Evolutionary conservation across 2,113 vertebrate species (phyloP).

Genomic region (Uria lomvia): DNA sequence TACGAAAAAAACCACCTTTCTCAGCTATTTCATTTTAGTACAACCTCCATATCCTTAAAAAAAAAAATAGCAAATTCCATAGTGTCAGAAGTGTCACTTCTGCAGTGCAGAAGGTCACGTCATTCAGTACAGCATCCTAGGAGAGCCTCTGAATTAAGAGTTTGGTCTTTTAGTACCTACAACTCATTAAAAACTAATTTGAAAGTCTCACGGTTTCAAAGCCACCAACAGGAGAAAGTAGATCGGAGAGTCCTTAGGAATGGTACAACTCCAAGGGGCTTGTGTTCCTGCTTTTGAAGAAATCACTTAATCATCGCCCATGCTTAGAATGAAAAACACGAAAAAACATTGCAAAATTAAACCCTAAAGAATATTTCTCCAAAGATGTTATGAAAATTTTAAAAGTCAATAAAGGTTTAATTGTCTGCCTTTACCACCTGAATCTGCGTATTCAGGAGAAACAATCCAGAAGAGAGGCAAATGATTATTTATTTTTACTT

Average conservation of each 20-base stretch:
- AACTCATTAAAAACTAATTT: slow-evolving; percentile 41
- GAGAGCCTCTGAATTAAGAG: slow-evolving; percentile 34
- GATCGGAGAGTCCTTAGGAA: background rate
- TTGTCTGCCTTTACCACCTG: background rate
- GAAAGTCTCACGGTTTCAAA: slow-evolving; percentile 24
- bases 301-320: background rate
- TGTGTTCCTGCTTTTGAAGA: background rate
- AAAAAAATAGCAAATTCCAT: background rate
- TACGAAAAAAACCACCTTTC: background rate
- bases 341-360: background rate
- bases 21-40: background rate
- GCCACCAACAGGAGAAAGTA: background rate
- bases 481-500: no score
- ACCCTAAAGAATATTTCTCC: background rate
- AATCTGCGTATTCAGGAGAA: background rate
- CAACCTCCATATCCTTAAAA: background rate
- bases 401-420: background rate
- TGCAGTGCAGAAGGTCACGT: slow-evolving; percentile 40
- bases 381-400: background rate
- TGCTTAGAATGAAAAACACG: background rate
- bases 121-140: slow-evolving; percentile 19
- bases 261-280: background rate
- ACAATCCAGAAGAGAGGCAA: background rate
- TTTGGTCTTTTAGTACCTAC: background rate
- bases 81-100: slow-evolving; percentile 12